Percentiles rank a stretch among this genome's conserved stretches.
phyloP scores from a whole-genome alignment of 2,113 vertebrate species.

The Datnioides undecimradiatus region DNA sequence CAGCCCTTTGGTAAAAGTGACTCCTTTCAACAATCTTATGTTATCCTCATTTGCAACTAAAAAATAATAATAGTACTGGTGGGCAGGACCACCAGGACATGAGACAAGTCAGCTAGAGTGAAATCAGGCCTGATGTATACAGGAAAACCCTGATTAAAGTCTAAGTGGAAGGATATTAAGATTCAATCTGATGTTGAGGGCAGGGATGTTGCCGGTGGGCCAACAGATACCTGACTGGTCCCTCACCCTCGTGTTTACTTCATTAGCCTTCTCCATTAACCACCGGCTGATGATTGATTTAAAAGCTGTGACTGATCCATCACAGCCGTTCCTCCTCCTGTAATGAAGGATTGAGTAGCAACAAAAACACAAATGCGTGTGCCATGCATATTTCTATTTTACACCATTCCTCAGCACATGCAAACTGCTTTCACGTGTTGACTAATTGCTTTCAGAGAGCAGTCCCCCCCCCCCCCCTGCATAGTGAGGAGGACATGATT shows the following conservation, averaged over 20 bases:
- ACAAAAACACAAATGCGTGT: conserved; percentile 11
- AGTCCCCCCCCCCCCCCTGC: background rate
- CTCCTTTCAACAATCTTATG: conserved; percentile 26
- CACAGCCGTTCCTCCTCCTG: background rate
- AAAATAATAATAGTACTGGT: too few relatives aligned
- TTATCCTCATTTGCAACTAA: background rate
- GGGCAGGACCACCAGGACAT: background rate
- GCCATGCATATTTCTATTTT: conserved; percentile 4
- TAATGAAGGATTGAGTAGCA: conserved; percentile 7
- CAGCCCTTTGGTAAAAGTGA: conserved; percentile 28
- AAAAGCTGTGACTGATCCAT: background rate
- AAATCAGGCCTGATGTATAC: background rate
- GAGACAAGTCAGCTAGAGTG: background rate
- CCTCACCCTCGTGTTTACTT: background rate
- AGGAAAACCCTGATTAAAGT: background rate
- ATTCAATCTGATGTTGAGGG: background rate
- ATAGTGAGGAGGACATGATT: conserved; percentile 49
- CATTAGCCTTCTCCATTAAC: background rate
- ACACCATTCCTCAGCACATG: conserved; percentile 24
- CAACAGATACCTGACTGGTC: conserved; percentile 4
- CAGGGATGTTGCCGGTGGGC: background rate
- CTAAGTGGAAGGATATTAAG: background rate
- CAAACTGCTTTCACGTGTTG: conserved; percentile 46
- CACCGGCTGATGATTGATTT: conserved; percentile 14
- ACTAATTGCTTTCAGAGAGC: conserved; percentile 43